A percentile compares a stretch with the other conserved stretches of the same genome.
phyloP scores from a whole-genome alignment of 2,888 invertebrate genomes.

The Dryococelus australis region DNA sequence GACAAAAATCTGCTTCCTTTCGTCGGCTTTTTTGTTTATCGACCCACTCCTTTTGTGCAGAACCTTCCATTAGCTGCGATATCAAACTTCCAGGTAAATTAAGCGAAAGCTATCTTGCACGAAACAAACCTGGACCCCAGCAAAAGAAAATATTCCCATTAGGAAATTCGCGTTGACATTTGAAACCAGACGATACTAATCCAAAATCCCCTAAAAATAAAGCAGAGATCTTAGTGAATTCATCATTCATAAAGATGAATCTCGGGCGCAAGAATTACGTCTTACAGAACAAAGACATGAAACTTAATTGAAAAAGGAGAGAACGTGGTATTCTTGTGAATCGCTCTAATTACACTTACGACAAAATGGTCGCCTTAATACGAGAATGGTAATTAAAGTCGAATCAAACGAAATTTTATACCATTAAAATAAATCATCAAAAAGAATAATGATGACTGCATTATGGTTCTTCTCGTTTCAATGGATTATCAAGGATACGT shows the following conservation, averaged over 20 bases:
- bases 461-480: too few species aligned
- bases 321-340: not conserved
- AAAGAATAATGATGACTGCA: too few species aligned
- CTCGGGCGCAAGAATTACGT: too few species aligned
- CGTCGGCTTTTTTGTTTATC: too few species aligned
- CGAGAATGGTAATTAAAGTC: not conserved
- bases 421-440: not conserved
- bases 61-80: not conserved
- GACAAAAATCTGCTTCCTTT: not conserved
- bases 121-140: not conserved
- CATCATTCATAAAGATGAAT: too few species aligned
- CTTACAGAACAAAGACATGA: too few species aligned
- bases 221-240: not conserved
- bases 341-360: not conserved
- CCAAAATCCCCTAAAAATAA: not conserved
- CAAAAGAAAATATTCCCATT: not conserved
- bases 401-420: not conserved
- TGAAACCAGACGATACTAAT: not conserved
- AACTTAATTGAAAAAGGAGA: too few species aligned
- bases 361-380: not conserved
- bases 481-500: too few species aligned
- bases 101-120: not conserved
- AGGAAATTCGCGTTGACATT: not conserved
- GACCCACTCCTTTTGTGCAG: not conserved
- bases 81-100: not conserved